Evolutionary conservation across 2,888 invertebrate genomes (phyloP).

Genomic region (Lepidonotus clava): DNA sequence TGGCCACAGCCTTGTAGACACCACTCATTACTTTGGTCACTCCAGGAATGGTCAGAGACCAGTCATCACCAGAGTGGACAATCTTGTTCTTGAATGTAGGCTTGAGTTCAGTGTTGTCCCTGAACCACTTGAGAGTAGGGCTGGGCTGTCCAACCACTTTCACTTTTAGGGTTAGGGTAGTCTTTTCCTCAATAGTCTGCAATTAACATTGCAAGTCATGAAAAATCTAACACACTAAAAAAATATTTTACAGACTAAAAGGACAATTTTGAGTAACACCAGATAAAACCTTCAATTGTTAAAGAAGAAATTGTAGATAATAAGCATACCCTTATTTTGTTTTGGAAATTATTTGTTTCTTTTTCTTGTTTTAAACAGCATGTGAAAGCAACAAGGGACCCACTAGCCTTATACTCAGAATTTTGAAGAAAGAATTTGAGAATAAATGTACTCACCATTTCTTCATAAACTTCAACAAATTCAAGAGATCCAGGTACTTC

Average conservation of each 20-base stretch:
- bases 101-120: constrained; percentile 90
- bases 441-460: constrained; percentile 84
- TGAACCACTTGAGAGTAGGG: constrained; percentile 94
- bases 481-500: constrained; percentile 87
- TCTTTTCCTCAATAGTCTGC: constrained; percentile 64
- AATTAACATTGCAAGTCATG: no score
- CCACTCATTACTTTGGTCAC: constrained; percentile 77
- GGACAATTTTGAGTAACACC: no score
- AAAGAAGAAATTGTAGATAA: no score
- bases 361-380: no score
- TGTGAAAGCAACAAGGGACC: no score
- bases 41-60: constrained; percentile 72
- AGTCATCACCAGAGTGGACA: constrained; percentile 83
- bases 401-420: no score
- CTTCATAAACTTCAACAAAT: constrained; percentile 93
- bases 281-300: no score
- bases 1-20: constrained; percentile 65
- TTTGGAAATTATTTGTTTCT: no score
- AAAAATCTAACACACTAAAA: no score
- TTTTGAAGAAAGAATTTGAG: no score
- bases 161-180: constrained; percentile 60
- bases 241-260: no score
- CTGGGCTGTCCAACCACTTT: constrained; percentile 91
- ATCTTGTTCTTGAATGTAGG: constrained; percentile 89
- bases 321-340: no score